Conservation (phyloP, 2,797 vertebrate genomes). For the Aratinga solstitialis region DNA sequence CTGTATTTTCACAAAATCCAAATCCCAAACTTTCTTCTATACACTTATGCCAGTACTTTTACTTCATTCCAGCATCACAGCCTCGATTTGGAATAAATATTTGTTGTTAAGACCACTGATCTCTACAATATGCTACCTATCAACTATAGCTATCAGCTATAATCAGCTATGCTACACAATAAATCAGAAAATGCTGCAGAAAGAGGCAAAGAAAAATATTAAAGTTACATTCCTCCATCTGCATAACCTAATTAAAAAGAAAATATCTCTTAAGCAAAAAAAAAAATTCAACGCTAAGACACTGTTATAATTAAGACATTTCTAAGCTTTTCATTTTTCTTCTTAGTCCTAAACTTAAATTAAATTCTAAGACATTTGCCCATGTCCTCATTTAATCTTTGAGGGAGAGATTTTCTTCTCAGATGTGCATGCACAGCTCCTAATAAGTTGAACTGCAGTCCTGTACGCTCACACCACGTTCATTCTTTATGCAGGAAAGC, state of each 20-base stretch:
- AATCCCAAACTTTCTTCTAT: neutral
- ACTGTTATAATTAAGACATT: conserved; percentile 54
- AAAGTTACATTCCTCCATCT: neutral
- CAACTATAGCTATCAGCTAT: neutral
- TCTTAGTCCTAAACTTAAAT: conserved; percentile 32
- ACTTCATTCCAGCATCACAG: neutral
- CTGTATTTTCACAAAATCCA: neutral
- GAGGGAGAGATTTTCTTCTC: neutral
- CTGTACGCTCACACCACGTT: neutral
- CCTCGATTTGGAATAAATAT: neutral
- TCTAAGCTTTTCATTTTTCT: conserved; percentile 49
- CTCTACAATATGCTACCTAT: neutral
- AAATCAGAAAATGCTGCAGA: neutral
- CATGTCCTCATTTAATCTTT: conserved; percentile 48
- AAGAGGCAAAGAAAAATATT: neutral
- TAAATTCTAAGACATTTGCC: conserved; percentile 47
- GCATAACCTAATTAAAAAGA: conserved; percentile 30
- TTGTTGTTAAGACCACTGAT: neutral
- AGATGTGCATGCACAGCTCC: neutral
- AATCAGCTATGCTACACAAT: neutral
- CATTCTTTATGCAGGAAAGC: neutral
- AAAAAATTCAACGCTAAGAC: neutral
- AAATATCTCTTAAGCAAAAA: conserved; percentile 23
- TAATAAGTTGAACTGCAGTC: conserved; percentile 2
- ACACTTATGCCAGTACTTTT: neutral